Evolutionary conservation across 2,888 invertebrate species (phyloP).

Genomic region (Resseliella maxima): DNA sequence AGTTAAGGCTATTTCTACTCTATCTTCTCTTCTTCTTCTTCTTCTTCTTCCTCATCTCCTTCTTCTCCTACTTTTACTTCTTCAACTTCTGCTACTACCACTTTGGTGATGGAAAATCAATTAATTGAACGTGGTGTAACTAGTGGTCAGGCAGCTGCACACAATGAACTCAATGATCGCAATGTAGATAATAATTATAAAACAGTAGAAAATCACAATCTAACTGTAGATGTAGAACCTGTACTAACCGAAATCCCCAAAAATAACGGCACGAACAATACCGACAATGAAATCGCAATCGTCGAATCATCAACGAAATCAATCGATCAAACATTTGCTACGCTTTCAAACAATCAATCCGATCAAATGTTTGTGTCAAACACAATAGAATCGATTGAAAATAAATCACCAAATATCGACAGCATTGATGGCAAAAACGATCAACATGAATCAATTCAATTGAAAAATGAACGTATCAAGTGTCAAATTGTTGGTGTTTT

Average conservation of each 20-base stretch:
- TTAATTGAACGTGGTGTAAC: constrained; percentile 15
- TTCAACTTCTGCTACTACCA: not conserved
- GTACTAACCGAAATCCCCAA: constrained; percentile 9
- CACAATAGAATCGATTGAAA: not conserved
- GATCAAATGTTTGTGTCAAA: not conserved
- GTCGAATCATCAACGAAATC: not conserved
- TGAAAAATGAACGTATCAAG: constrained; percentile 56
- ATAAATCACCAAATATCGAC: not conserved
- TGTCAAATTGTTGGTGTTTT: constrained; percentile 57
- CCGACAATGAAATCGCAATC: not conserved
- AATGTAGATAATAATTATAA: constrained; percentile 27
- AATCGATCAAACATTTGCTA: not conserved
- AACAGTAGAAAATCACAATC: constrained; percentile 27
- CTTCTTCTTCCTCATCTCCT: not conserved
- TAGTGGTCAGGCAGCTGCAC: constrained; percentile 14
- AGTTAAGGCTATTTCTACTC: not conserved
- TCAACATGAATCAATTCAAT: constrained; percentile 41
- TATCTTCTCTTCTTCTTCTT: not conserved
- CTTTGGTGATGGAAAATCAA: constrained; percentile 51
- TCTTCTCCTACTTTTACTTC: not conserved
- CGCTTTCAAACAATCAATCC: constrained; percentile 22
- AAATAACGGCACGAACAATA: not conserved
- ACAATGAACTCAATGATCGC: constrained; percentile 22
- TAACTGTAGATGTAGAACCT: constrained; percentile 42
- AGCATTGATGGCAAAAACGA: not conserved